Percentiles rank a stretch among this genome's conserved stretches.
Evolutionary conservation across 2,113 vertebrate species (phyloP).

Genomic region (Pogonocichla stellata): DNA sequence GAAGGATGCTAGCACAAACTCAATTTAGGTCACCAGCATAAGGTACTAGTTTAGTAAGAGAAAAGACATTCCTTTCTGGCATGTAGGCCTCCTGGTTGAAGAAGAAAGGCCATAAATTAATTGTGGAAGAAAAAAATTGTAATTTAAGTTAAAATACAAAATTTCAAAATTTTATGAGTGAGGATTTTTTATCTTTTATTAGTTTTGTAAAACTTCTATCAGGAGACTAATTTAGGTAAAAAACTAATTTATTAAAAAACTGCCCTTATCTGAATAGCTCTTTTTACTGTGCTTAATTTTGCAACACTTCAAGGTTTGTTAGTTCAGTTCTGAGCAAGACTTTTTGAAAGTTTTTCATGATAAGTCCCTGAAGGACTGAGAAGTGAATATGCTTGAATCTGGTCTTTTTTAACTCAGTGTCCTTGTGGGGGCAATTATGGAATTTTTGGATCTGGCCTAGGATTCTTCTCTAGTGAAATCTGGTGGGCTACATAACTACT

Average conservation of each 20-base stretch:
- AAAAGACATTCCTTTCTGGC: neutral
- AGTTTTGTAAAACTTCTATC: neutral
- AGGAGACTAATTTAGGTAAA: neutral
- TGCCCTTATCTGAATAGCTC: neutral
- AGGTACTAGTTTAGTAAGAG: neutral
- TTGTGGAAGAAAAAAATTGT: neutral
- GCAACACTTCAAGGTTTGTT: neutral
- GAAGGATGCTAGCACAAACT: neutral
- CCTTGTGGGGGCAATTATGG: neutral
- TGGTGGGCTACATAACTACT: neutral
- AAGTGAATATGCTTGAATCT: neutral
- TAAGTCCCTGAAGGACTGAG: neutral
- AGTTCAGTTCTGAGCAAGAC: neutral
- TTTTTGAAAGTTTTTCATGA: neutral
- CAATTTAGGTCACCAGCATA: neutral
- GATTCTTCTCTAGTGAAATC: neutral
- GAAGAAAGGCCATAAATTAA: neutral
- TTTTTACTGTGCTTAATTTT: neutral
- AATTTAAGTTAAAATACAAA: neutral
- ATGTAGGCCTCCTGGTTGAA: neutral
- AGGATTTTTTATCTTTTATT: neutral
- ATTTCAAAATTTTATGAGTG: neutral
- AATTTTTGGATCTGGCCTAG: neutral
- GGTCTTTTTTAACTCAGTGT: neutral
- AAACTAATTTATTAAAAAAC: neutral